Evolutionary conservation across 2,888 invertebrate genomes (phyloP), one percentile per base, ranked within the genome.

Genomic region (Syrphus vitripennis): DNA sequence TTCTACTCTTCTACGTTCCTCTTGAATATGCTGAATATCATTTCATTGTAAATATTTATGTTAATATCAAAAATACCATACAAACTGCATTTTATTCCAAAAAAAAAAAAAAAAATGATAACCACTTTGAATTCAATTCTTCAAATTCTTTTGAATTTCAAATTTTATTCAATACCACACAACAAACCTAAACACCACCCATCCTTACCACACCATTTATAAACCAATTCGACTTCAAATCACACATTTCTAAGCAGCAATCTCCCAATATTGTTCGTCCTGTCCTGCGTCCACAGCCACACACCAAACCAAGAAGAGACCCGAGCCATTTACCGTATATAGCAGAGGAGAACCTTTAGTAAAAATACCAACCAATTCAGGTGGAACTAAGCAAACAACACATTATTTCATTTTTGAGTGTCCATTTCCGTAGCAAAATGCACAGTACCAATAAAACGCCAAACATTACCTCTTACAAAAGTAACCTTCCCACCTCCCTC

Each of bases 391-490:
- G 55, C 55, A 16, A 67, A 59, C 72, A 34, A 81, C 69, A 55
- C 57, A 53, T n/a, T 61, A 70, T 74, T 78, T 83, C 78, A 45
- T 67, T 78, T 78, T 70, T 61, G 67, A 79, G 79, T 83, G 74
- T 37, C 70, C 37, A 78, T 53, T 78, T 74, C 61, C 42, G 67
- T 45, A 74, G 53, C 55, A 69, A 48, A 72, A 69, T 63, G 65
- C 65, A 71, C 55, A 74, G 37, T 26, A 57, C 6, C 48, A 34
- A 63, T 29, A 37, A 19, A 31, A 75, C 59, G 67, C 67, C 67
- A 67, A 67, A 67, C 50, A 67, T 48, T 67, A 21, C 65, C 29
- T 57, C 19, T 16, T 45, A 45, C 65, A 65, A 65, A 31, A 45
- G 45, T 7, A 37, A 5, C 1, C 19, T 21, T n/a, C n/a, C n/a